Evolutionary conservation across 2,797 vertebrate species (phyloP), one percentile per base, ranked within the genome.

Genomic region (Craterocephalus amniculus): DNA sequence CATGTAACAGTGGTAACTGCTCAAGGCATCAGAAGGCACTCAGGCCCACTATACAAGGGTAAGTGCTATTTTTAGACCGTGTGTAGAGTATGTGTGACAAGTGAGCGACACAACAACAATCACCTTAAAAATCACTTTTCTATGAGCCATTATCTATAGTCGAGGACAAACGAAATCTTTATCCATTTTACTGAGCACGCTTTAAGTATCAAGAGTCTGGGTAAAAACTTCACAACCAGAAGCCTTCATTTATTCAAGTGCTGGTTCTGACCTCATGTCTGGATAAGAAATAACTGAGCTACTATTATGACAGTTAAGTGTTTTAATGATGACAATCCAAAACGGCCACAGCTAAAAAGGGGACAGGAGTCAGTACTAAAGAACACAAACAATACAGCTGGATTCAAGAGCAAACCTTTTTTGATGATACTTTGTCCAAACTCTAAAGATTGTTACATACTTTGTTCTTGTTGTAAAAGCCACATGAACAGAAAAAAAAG

Each of bases 61-160:
- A 63, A 48, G 81, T 31, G 80, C 78, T 93, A 91, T 92, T 90
- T 92, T 89, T 94, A 91, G 89, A 63, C 56, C 2, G 72, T 80
- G 75, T 22, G 74, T 72, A 56, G 74, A 82, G 70, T 56, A 38
- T 62, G 82, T 79, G 57, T 55, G 57, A 72, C 57, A 68, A 83
- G 67, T 58, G 51, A 78, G 74, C 34, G 74, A 48, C 38, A 74
- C 24, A 48, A 62, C 51, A 34, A 74, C 63, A 76, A 68, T 74
- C 73, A 31, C 2, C 3, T 6, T 4, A 40, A 22, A 63, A 66
- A 22, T 79, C 67, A 63, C 26, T 51, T 73, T 61, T 43, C 24
- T 43, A 26, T 13, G 1, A 45, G 24, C 14, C n/a, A 63, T 55
- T 72, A 35, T 76, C 49, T 77, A 73, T 60, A 67, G n/a, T 1